Base-by-base conservation (phyloP, 1,140 invertebrate species). In the Nephila pilipes region DNA sequence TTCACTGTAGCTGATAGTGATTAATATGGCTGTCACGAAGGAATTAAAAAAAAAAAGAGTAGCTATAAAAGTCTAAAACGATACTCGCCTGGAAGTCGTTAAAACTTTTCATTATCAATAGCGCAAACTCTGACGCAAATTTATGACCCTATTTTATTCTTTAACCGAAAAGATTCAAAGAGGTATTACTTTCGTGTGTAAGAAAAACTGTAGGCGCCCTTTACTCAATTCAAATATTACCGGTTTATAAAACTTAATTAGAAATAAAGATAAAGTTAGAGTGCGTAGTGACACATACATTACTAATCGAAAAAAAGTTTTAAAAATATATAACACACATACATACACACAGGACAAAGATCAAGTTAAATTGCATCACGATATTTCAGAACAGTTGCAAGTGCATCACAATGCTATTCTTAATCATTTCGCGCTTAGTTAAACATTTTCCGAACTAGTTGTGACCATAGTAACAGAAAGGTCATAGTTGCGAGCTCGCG, bases 21-120 rank as follows among this genome's bases (percentile, higher is more conserved):
- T 88, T 69, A 46, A 1, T 58, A 88, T 69, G 60, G n/a, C 22
- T 60, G 85, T 88, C 85, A 88, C 85, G 85, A 32, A 22, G 32
- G 25, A 38, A 54, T 18, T 12, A 69, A 69, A 29, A 87, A 29
- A 87, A 18, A 87, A 88, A 88, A 88, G 3, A 54, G 46, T 10
- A n/a, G 25, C 25, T 18, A 60, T 32, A 88, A 88, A 65, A 69
- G 36, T 54, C 85, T 88, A 20, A 63, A 88, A 38, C 20, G 63
- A 88, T 65, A 54, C 60, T 38, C 85, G 46, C 63, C 22, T 46
- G 58, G 20, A 12, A 88, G 85, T 88, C 85, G 85, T 88, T 88
- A 88, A 88, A 88, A 88, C 32, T 75, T 88, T 88, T 69, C 85
- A 88, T 88, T 65, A 46, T 16, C 85, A 88, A 38, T 69, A 54